Evolutionary conservation across 2,113 vertebrate genomes (phyloP).

Genomic region (Lagopus muta): DNA sequence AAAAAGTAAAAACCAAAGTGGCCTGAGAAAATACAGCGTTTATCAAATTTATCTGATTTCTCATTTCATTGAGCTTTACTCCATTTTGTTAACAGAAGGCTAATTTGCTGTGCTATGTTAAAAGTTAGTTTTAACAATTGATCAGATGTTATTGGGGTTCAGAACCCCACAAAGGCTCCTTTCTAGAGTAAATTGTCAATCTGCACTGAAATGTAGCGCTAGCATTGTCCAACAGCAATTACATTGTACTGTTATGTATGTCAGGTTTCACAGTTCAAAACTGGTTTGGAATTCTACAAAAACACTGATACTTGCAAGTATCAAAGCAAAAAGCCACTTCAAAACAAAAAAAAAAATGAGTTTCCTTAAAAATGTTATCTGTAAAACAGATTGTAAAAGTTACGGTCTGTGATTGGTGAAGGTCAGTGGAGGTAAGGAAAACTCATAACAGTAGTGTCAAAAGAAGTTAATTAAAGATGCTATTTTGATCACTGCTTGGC

Average conservation of each 20-base stretch:
- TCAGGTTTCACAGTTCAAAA: background rate
- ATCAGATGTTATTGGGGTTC: background rate
- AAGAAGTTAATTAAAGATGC: background rate
- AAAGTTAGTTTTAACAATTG: background rate
- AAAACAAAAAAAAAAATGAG: background rate
- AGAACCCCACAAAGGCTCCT: background rate
- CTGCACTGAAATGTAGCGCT: fast-evolving
- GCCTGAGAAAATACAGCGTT: conserved; percentile 9
- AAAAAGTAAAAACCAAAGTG: conserved; percentile 39
- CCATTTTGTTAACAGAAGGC: background rate
- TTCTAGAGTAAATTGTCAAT: background rate
- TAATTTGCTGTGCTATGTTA: background rate
- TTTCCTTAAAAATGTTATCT: background rate
- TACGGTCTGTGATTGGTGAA: background rate
- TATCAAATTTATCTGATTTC: conserved; percentile 28
- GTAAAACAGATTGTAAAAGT: background rate
- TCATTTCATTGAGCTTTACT: conserved; percentile 3
- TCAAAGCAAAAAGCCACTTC: background rate
- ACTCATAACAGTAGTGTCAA: background rate
- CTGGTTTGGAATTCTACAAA: background rate
- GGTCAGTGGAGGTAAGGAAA: background rate
- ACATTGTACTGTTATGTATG: background rate
- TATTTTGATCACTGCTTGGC: background rate
- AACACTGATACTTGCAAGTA: background rate
- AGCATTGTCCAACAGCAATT: background rate